Evolutionary conservation across 2,113 vertebrate genomes (phyloP).

Genomic region (Gymnobelideus leadbeateri): DNA sequence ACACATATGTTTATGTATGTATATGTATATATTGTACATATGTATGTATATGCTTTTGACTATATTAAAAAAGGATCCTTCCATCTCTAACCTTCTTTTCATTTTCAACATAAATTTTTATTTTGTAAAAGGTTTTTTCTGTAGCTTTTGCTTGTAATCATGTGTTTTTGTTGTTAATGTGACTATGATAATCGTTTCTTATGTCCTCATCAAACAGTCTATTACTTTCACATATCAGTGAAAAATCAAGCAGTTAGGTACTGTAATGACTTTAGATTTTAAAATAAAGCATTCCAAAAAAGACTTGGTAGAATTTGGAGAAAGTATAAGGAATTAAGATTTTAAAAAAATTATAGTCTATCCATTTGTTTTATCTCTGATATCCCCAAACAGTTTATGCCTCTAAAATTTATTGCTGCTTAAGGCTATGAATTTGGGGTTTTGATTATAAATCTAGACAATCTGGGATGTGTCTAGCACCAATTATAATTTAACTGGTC

Average conservation of each 20-base stretch:
- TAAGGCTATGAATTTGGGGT: conserved; percentile 69
- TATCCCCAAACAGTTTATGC: conserved; percentile 59
- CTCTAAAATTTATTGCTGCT: conserved; percentile 71
- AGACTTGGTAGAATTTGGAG: conserved; percentile 46
- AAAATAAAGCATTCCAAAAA: conserved; percentile 3
- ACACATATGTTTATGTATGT: no score
- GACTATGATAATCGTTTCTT: not conserved
- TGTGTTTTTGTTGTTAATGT: not conserved
- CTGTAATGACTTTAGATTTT: conserved; percentile 13
- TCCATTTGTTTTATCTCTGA: conserved; percentile 65
- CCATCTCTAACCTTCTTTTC: not conserved
- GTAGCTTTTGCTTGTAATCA: not conserved
- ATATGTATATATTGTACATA: no score
- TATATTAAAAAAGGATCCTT: not conserved
- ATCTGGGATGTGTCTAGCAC: conserved; percentile 77
- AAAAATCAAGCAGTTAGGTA: not conserved
- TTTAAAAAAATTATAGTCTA: conserved; percentile 54
- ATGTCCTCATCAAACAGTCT: not conserved
- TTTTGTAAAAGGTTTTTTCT: not conserved
- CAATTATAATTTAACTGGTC: conserved; percentile 78
- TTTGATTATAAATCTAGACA: conserved; percentile 72
- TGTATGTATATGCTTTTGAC: not conserved
- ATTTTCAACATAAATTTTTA: not conserved
- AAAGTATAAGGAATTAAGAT: conserved; percentile 61
- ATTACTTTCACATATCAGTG: not conserved